Conservation (phyloP, 1,140 invertebrate genomes). For the Papilio dardanus region DNA sequence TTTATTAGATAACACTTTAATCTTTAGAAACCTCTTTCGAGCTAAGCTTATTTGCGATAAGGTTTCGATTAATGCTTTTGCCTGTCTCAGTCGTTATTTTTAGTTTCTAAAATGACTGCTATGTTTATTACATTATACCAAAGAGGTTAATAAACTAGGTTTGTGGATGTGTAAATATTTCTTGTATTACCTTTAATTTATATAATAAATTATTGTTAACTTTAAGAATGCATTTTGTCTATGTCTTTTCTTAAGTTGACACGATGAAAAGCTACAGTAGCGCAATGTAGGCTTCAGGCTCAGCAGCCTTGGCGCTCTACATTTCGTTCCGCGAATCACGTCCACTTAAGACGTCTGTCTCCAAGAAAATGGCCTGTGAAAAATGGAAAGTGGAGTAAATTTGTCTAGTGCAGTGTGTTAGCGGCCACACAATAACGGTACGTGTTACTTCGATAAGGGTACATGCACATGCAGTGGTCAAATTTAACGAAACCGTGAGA, state of each 20-base stretch:
- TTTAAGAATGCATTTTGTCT: not conserved
- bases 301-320: conserved; percentile 59
- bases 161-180: not conserved
- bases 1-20: not conserved
- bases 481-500: conserved; percentile 33
- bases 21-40: not conserved
- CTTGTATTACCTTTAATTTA: too few relatives aligned
- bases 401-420: conserved; percentile 72
- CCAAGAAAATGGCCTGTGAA: conserved; percentile 71
- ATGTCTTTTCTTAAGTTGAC: not conserved
- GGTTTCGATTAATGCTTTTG: not conserved
- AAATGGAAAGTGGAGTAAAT: conserved; percentile 80
- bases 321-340: conserved; percentile 67
- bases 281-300: conserved; percentile 54
- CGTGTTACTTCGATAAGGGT: conserved; percentile 49
- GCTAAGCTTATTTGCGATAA: not conserved
- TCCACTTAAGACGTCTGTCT: conserved; percentile 61
- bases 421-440: conserved; percentile 62
- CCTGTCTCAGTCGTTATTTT: not conserved
- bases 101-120: not conserved
- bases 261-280: not conserved
- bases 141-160: not conserved
- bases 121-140: not conserved
- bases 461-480: conserved; percentile 12
- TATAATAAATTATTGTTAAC: not conserved